Evolutionary conservation across 2,888 invertebrate species (phyloP).

Genomic region (Dermolepida albohirtum): DNA sequence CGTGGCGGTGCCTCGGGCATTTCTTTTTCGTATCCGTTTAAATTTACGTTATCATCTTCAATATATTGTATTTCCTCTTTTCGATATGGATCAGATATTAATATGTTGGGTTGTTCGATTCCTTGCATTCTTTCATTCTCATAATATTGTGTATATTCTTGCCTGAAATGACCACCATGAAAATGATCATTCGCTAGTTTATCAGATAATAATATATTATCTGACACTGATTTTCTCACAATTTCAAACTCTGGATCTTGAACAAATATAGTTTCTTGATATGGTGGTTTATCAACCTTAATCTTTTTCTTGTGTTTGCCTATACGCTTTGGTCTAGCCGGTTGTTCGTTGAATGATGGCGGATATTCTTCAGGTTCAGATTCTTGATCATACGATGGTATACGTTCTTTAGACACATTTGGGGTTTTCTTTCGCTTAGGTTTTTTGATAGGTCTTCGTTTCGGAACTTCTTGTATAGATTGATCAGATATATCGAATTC

Average conservation of each 20-base stretch:
- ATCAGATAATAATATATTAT: slow-evolving; percentile 51
- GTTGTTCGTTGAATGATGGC: slow-evolving; percentile 55
- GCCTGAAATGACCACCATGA: slow-evolving; percentile 46
- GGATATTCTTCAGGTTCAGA: slow-evolving; percentile 55
- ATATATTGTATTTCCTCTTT: slow-evolving; percentile 47
- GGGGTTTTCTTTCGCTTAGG: slow-evolving; percentile 64
- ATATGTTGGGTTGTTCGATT: slow-evolving; percentile 69
- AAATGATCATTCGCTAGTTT: slow-evolving; percentile 61
- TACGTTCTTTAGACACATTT: slow-evolving; percentile 61
- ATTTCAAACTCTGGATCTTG: slow-evolving; percentile 55
- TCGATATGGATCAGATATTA: slow-evolving; percentile 57
- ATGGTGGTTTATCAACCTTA: slow-evolving; percentile 62
- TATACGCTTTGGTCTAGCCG: slow-evolving; percentile 70
- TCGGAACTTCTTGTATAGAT: slow-evolving; percentile 64
- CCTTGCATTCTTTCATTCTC: slow-evolving; percentile 67
- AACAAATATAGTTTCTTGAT: slow-evolving; percentile 58
- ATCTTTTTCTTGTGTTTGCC: slow-evolving; percentile 61
- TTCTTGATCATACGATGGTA: slow-evolving; percentile 56
- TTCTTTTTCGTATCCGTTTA: slow-evolving; percentile 46
- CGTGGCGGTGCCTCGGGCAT: slow-evolving; percentile 61
- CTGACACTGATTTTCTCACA: slow-evolving; percentile 43
- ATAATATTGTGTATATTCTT: slow-evolving; percentile 52
- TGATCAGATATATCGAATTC: slow-evolving; percentile 55
- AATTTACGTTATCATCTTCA: slow-evolving; percentile 46
- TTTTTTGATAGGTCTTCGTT: slow-evolving; percentile 66